Base-by-base conservation (phyloP, 2,888 invertebrate species). In the Omphaloscelis lunosa region DNA sequence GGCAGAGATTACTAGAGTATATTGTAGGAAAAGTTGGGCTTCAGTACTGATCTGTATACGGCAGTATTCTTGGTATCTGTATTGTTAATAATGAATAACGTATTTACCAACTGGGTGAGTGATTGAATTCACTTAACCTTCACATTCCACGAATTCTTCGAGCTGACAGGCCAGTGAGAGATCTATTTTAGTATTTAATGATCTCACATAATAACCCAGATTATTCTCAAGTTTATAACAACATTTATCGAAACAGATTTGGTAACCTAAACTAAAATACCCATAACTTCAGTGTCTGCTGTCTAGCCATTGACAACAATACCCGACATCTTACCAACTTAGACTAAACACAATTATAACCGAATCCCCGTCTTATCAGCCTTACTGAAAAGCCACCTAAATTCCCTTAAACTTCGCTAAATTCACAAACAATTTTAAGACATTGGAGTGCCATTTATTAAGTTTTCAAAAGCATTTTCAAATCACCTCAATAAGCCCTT, bases 401-500 rank as follows among this genome's bases (percentile, higher is more conserved):
- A 82, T 71, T 83, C 85, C 77, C 77, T 84, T 74, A 81, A 88
- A 86, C 83, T 85, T 86, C 63, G 65, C 61, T 70, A 81, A 89
- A 86, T 84, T 88, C 75, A 68, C 80, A 85, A 89, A 88, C 84
- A 87, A 81, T 80, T 85, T 86, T 72, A 82, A 84, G 71, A 82
- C 81, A 84, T 83, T 63, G 59, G 65, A 89, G 70, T 78, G 69
- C 75, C 76, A 88, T 89, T 89, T 88, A 89, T 87, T 89, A 84
- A 83, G 68, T 83, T 80, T 76, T 72, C 71, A 83, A 88, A 84
- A 85, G 82, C 84, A 84, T 85, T 84, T 85, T 77, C 72, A 70
- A 80, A 85, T 83, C 80, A 82, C 41, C 79, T 91, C 80, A 93
- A 87, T 91, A 90, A 76, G 85, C 89, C 86, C 92, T 89, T 70